These are phyloP conservation scores for Drosophila falleni DNA, from an alignment of 2,888 invertebrate species.

Conservation along the genomic window DNA sequence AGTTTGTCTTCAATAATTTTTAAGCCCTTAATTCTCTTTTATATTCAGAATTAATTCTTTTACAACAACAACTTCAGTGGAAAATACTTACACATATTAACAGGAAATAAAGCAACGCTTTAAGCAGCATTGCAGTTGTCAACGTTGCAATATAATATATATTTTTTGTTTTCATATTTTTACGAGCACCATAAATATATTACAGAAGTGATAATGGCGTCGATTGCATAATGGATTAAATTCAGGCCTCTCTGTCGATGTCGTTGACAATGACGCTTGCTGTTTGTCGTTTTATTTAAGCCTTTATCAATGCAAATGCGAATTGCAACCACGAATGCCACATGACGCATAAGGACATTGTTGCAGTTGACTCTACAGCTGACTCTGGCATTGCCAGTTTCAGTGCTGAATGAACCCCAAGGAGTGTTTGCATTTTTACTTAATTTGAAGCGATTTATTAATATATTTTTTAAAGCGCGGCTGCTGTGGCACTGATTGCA, in stretches of 20 bases:
- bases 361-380: constrained; percentile 1
- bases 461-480: constrained; percentile 50
- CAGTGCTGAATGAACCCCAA: background rate
- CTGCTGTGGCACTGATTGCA: constrained; percentile 31
- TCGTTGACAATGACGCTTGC: constrained; percentile 46
- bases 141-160: constrained; percentile 20
- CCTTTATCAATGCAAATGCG: constrained; percentile 70
- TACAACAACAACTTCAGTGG: background rate
- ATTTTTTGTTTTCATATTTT: constrained; percentile 33
- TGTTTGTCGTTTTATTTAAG: constrained; percentile 65
- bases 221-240: constrained; percentile 76
- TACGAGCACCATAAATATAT: constrained; percentile 63
- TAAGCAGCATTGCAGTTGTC: constrained; percentile 34
- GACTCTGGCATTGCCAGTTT: background rate
- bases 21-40: too few species aligned
- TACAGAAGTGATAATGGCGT: constrained; percentile 71
- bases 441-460: constrained; percentile 74
- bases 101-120: constrained; percentile 17
- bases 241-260: constrained; percentile 24
- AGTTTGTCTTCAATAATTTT: too few species aligned
- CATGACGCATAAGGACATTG: constrained; percentile 36
- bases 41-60: background rate
- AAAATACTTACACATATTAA: constrained; percentile 12
- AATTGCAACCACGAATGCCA: constrained; percentile 43
- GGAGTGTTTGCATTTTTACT: constrained; percentile 66